These are phyloP conservation scores for Microctenopoma lineatum DNA, from an alignment of 2,797 vertebrate genomes.

Conservation along the genomic window DNA sequence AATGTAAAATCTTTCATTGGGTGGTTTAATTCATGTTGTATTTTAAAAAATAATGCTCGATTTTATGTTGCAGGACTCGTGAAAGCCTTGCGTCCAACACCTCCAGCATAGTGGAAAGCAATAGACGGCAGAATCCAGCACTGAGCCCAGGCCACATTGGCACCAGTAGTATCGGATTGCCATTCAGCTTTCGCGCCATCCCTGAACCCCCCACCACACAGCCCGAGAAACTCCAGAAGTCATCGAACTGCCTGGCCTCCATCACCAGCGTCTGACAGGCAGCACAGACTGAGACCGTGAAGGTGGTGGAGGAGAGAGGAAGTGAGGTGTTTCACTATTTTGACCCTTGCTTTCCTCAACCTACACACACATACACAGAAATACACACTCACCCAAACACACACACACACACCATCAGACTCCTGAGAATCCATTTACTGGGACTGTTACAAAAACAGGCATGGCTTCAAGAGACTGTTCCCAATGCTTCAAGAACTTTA, in stretches of 20 bases:
- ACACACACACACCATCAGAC: conserved; percentile 68
- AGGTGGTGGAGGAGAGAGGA: conserved; percentile 61
- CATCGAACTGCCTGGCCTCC: conserved; percentile 98
- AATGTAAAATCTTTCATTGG: background rate
- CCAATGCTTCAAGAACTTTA: conserved; percentile 85
- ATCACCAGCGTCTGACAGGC: conserved; percentile 98
- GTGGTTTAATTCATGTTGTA: background rate
- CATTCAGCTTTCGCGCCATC: conserved; percentile 94
- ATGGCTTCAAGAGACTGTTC: conserved; percentile 89
- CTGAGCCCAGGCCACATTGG: conserved; percentile 96
- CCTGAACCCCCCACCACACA: conserved; percentile 90
- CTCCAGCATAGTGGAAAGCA: conserved; percentile 99
- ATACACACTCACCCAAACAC: conserved; percentile 30
- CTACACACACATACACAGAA: conserved; percentile 52
- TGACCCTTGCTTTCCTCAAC: conserved; percentile 59
- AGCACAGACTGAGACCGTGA: conserved; percentile 62
- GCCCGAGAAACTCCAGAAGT: conserved; percentile 98
- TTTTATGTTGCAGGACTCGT: conserved; percentile 87
- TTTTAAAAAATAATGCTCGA: conserved; percentile 12
- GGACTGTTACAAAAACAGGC: conserved; percentile 88
- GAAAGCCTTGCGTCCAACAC: conserved; percentile 99
- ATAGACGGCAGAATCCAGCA: conserved; percentile 95
- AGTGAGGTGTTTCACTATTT: conserved; percentile 64
- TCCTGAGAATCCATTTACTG: conserved; percentile 82
- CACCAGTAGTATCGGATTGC: conserved; percentile 88